Evolutionary conservation across 2,888 invertebrate species (phyloP), one percentile per base, ranked within the genome.

Genomic region (Apamea anceps): DNA sequence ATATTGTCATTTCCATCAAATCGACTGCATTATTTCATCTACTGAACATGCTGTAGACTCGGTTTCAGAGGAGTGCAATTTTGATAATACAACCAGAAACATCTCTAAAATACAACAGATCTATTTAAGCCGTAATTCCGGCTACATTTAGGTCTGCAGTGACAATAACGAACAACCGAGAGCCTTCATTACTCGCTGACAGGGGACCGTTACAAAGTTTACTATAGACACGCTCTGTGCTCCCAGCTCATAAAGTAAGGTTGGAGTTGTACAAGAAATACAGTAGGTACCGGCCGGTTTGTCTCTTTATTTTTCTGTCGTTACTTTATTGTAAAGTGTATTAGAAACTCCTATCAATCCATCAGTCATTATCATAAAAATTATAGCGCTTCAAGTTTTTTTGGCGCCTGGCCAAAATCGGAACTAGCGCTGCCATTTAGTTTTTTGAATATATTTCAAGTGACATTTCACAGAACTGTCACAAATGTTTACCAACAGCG

Each of bases 131-230:
- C 37, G 42, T 72, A 68, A 80, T 85, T 72, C 25, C 37, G 15
- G 72, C 51, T 63, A 73, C 48, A 62, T 76, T 70, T 62, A 76
- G 42, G 37, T 80, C 48, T 18, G 37, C 82, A 66, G 32, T 74
- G 62, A 74, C 51, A 63, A 65, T 81, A 76, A 76, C 54, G 45
- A 54, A 77, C 63, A 71, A 60, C 72, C 51, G 70, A 80, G 68
- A 42, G 51, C 68, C 63, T 82, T 70, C 68, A 81, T 84, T 75
- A 77, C 67, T 62, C 60, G 45, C 45, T 72, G 82, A 85, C 67
- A 62, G 54, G 45, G 62, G 71, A 67, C 66, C 66, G 54, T 77
- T 72, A 66, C 15, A 85, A 72, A 77, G 66, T 84, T 85, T 81
- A 84, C 71, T 84, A 81, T 57, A 75, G 76, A 71, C 18, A 57